Conservation (phyloP, 2,113 vertebrate genomes). For the Megaleporinus macrocephalus region DNA sequence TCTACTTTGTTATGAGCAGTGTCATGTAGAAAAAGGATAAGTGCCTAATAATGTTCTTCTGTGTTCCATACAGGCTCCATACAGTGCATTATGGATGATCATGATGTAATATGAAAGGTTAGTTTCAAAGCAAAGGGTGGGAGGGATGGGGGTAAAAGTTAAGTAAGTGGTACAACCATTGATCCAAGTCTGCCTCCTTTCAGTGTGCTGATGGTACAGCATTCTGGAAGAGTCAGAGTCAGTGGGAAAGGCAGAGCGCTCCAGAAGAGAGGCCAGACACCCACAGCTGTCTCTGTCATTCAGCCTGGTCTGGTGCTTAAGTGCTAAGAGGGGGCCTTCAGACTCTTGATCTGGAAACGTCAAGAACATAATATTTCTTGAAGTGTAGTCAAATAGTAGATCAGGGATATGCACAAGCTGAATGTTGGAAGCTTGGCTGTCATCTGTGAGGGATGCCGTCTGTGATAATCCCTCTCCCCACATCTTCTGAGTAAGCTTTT, state of each 20-base stretch:
- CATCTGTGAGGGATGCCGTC: neutral
- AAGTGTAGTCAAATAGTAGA: neutral
- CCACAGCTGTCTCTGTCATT: slow-evolving; percentile 86
- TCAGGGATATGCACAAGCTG: neutral
- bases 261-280: slow-evolving; percentile 32
- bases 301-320: slow-evolving; percentile 43
- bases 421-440: neutral
- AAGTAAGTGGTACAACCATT: slow-evolving; percentile 6
- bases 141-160: too few species aligned
- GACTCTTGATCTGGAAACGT: neutral
- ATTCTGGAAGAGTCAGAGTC: slow-evolving; percentile 47
- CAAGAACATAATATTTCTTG: neutral
- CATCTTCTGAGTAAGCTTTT: slow-evolving; percentile 9
- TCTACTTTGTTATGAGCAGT: too few species aligned
- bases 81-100: neutral
- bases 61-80: neutral
- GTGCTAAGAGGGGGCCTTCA: slow-evolving; percentile 41
- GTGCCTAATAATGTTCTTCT: too few species aligned
- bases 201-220: slow-evolving; percentile 46
- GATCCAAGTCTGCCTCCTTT: slow-evolving; percentile 57
- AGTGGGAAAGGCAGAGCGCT: slow-evolving; percentile 36
- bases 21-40: too few species aligned
- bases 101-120: neutral
- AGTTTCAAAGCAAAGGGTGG: neutral
- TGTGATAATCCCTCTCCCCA: neutral